Percentiles rank a stretch among this genome's conserved stretches.
Conservation (phyloP, 2,797 vertebrate species). For the Enoplosus armatus region DNA sequence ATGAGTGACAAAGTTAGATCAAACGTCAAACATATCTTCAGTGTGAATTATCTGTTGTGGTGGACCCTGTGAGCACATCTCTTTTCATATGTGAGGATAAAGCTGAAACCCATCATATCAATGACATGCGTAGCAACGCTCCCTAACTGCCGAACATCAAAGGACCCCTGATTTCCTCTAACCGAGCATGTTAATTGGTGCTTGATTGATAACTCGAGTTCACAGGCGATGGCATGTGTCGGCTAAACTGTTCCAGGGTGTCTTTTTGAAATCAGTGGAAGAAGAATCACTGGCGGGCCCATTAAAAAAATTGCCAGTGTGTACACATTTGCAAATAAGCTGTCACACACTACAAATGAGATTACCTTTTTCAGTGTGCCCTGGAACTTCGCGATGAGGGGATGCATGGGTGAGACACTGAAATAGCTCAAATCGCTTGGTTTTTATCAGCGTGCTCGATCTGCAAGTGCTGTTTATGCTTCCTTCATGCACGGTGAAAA, state of each 20-base stretch:
- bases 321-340: slow-evolving; percentile 86
- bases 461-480: slow-evolving; percentile 81
- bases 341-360: slow-evolving; percentile 90
- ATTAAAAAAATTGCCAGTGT: slow-evolving; percentile 82
- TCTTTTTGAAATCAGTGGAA: slow-evolving; percentile 84
- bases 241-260: slow-evolving; percentile 84
- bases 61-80: slow-evolving; percentile 61
- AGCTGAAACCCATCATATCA: slow-evolving; percentile 70
- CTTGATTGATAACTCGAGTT: slow-evolving; percentile 86
- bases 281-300: slow-evolving; percentile 82
- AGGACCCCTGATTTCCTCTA: slow-evolving; percentile 75
- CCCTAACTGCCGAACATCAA: slow-evolving; percentile 74
- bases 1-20: slow-evolving; percentile 38
- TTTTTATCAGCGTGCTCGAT: slow-evolving; percentile 85
- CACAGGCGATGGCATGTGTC: slow-evolving; percentile 82
- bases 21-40: slow-evolving; percentile 32
- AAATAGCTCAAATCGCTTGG: slow-evolving; percentile 80
- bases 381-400: slow-evolving; percentile 81
- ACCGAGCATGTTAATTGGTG: slow-evolving; percentile 82
- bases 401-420: slow-evolving; percentile 75
- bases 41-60: slow-evolving; percentile 45
- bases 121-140: slow-evolving; percentile 67
- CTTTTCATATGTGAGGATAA: slow-evolving; percentile 55
- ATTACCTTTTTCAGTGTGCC: slow-evolving; percentile 87
- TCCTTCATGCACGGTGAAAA: slow-evolving; percentile 77